A percentile compares a stretch with the other conserved stretches of the same genome.
phyloP scores from a whole-genome alignment of 2,113 vertebrate genomes.

The Platichthys flesus region DNA sequence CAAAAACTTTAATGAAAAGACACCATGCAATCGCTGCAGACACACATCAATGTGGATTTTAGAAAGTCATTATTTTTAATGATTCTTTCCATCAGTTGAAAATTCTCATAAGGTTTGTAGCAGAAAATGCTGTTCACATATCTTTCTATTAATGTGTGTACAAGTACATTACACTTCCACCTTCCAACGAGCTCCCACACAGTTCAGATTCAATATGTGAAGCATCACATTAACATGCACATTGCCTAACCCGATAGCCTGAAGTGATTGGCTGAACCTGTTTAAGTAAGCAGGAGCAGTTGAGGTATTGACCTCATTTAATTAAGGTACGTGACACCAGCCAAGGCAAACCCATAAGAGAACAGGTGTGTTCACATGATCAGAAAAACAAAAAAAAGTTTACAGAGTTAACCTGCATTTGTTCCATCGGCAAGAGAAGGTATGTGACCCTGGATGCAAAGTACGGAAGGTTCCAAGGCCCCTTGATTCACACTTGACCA shows the following conservation, averaged over 20 bases:
- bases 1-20: slow-evolving; percentile 30
- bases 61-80: slow-evolving; percentile 30
- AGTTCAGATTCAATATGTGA: not conserved
- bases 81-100: not conserved
- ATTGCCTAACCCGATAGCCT: not conserved
- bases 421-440: too few species aligned
- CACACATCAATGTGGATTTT: slow-evolving; percentile 13
- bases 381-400: not conserved
- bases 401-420: too few species aligned
- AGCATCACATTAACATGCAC: not conserved
- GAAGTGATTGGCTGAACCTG: not conserved
- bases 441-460: too few species aligned
- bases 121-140: not conserved
- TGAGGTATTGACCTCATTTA: not conserved
- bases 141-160: not conserved
- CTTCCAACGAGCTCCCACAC: not conserved
- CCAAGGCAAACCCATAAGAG: not conserved
- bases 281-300: not conserved
- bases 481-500: too few species aligned
- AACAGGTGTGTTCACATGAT: not conserved
- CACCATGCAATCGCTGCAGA: not conserved
- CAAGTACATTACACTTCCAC: not conserved
- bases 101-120: not conserved
- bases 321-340: not conserved
- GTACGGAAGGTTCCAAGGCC: too few species aligned